Evolutionary conservation across 1,140 invertebrate species (phyloP).

Genomic region (Drosophila kanapiae): DNA sequence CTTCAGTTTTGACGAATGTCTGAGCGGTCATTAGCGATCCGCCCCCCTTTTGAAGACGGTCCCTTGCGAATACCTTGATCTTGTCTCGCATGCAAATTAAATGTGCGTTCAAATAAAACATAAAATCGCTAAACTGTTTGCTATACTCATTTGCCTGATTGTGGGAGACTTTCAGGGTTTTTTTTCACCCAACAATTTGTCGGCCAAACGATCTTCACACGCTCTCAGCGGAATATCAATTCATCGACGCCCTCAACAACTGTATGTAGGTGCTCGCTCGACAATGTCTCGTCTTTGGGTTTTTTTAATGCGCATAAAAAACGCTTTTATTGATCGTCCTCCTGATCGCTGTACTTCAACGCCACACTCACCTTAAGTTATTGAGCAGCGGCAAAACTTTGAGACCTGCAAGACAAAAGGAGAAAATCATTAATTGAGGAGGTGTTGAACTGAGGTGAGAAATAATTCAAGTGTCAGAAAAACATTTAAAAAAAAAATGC

Average conservation of each 20-base stretch:
- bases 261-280: conserved; percentile 49
- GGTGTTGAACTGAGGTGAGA: conserved; percentile 5
- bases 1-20: conserved; percentile 56
- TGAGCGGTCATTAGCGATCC: conserved; percentile 45
- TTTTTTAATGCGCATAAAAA: conserved; percentile 2
- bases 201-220: conserved; percentile 53
- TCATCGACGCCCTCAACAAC: conserved; percentile 25
- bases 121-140: conserved; percentile 74
- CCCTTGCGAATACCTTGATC: conserved; percentile 59
- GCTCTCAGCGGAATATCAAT: conserved; percentile 30
- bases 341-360: conserved; percentile 9
- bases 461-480: background rate
- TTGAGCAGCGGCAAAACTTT: conserved; percentile 92
- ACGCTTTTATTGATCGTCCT: conserved; percentile 30
- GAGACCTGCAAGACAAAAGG: conserved; percentile 89
- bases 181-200: conserved; percentile 46
- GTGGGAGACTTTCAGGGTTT: conserved; percentile 81
- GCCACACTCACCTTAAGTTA: conserved; percentile 91
- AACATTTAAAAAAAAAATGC: background rate
- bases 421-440: background rate
- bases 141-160: conserved; percentile 66
- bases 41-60: conserved; percentile 5
- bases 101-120: conserved; percentile 51
- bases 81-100: conserved; percentile 72
- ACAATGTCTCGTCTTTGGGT: conserved; percentile 49